Base-by-base conservation (phyloP, 2,888 invertebrate genomes). In the Microctonus hyperodae region DNA sequence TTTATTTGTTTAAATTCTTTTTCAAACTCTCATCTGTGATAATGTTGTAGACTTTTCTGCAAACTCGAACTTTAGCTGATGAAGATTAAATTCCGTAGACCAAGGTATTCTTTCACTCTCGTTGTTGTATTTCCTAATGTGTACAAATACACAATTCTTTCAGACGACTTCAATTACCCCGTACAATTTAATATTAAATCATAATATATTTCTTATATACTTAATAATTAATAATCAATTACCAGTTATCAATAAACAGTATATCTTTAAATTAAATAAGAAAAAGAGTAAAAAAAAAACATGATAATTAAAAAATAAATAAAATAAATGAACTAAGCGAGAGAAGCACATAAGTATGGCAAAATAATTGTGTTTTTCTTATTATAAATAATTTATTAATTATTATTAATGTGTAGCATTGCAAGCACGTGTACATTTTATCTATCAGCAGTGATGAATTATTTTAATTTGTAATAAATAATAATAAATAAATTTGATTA, bases 61-160 rank as follows among this genome's bases (percentile, higher is more conserved):
- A 44, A n/a, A 44, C 48, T 55, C 58, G 58, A 64, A 40, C 44
- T 44, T 44, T 44, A 2, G 16, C 50, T 51, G 51, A 37, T 64
- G 58, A 64, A 60, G 51, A 51, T 53, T 40, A 44, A 44, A 16
- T 20, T 16, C 44, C 20, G 6, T 16, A 63, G 55, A 61, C 61
- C 73, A 71, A 63, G 61, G 37, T n/a, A 70, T 71, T 70, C 66
- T 74, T 76, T 80, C 80, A 82, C 72, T 81, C 79, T 75, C 79
- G 81, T 69, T 78, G 81, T 73, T 78, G 76, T 75, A 79, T 78
- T 77, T 81, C 81, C 81, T 82, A 77, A 79, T 79, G 75, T 69
- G 73, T 76, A 72, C 76, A 77, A 77, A 79, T 75, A 72, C 77
- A 73, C 70, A 72, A 75, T 71, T 73, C 75, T 70, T 65, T 71